Base-by-base conservation (phyloP, 2,888 invertebrate species). In the Hypomecis atomaria region DNA sequence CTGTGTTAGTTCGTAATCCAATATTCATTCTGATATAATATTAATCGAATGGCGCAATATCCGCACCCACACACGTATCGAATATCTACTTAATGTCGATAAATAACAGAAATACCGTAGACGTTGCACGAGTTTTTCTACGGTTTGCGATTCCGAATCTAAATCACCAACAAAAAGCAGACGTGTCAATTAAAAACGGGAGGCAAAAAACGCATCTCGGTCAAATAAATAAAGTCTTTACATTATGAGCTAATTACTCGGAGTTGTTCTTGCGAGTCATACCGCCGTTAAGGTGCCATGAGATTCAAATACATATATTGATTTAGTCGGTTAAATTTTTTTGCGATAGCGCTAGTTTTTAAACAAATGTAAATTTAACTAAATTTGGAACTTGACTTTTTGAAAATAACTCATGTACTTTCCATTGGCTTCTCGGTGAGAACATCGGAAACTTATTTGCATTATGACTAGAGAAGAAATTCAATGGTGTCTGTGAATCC, bases 231-330 rank as follows among this genome's bases (percentile, higher is more conserved):
- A 69, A 71, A 71, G 53, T 71, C 62, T 72, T 72, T 63, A 67
- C 69, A 73, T 76, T 71, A 78, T 73, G 76, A 76, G 78, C 73
- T 79, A 78, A 81, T 81, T 78, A 71, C 73, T 69, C 71, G 64
- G 69, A 66, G 57, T 71, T 65, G 74, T 74, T 77, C 72, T 66
- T 62, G 64, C 65, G 54, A 63, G 67, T 60, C 58, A 61, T 47
- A 66, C 65, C 52, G 53, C 60, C 62, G 57, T 62, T 73, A 23
- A 23, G 23, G 23, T 23, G 23, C 23, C 23, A 23, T 23, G 23
- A 3, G 23, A 23, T 23, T n/a, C 23, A 23, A 23, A 23, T 23
- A 23, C 3, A 23, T 23, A 23, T 23, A 23, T 23, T 23, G 23
- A 1, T 23, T 23, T 23, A 2, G 1, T 23, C 23, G 3, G 23